Conservation (phyloP, 2,113 vertebrate species). For the Mesitornis unicolor region DNA sequence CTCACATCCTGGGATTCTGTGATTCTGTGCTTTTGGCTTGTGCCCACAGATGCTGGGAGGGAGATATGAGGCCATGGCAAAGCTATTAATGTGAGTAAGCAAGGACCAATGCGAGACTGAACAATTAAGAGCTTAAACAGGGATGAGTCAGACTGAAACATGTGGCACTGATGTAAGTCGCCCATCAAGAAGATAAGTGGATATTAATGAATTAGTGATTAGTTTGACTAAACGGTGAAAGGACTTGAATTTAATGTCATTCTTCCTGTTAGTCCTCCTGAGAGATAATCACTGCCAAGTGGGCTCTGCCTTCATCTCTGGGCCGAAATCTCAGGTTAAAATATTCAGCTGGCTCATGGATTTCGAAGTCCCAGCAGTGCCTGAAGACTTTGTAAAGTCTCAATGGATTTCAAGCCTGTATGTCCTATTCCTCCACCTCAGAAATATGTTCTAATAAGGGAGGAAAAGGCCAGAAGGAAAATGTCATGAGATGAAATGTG, state of each 20-base stretch:
- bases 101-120: not conserved
- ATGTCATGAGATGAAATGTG: not conserved
- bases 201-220: not conserved
- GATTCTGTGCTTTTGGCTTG: too few relatives aligned
- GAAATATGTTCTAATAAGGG: not conserved
- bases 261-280: not conserved
- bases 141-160: not conserved
- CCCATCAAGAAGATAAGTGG: not conserved
- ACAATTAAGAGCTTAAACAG: not conserved
- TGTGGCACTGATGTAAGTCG: not conserved
- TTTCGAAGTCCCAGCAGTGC: not conserved
- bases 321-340: not conserved
- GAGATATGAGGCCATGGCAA: not conserved
- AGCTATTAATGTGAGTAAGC: not conserved
- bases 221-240: not conserved
- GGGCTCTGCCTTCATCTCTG: not conserved
- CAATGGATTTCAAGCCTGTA: not conserved
- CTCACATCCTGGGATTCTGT: too few relatives aligned
- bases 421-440: not conserved
- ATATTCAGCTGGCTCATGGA: not conserved
- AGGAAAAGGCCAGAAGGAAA: not conserved
- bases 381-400: not conserved
- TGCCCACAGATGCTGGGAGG: not conserved
- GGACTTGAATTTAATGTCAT: not conserved
- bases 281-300: not conserved